Evolutionary conservation across 2,113 vertebrate species (phyloP).

Genomic region (Gymnorhina tibicen): DNA sequence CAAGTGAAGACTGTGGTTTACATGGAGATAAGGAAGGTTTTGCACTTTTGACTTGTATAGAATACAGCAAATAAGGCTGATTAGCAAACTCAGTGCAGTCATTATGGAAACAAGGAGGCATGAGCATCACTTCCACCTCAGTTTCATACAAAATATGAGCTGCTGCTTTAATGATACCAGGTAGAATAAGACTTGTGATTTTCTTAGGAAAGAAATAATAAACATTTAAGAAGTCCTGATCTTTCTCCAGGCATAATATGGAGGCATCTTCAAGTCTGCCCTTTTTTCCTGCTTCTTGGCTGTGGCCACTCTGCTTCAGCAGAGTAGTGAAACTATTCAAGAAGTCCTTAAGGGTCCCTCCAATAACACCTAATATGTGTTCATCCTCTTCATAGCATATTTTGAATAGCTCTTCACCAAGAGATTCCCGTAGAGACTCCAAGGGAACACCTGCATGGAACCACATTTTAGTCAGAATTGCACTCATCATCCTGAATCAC

Average conservation of each 20-base stretch:
- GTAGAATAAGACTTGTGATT: constrained; percentile 87
- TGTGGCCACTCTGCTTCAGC: constrained; percentile 85
- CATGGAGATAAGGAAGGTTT: constrained; percentile 86
- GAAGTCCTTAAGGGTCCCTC: constrained; percentile 95
- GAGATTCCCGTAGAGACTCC: constrained; percentile 79
- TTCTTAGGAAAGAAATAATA: constrained; percentile 92
- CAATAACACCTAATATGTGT: constrained; percentile 90
- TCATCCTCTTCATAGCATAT: constrained; percentile 95
- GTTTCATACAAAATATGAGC: constrained; percentile 85
- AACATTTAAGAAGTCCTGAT: constrained; percentile 87
- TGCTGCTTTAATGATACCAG: constrained; percentile 91
- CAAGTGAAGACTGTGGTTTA: constrained; percentile 86
- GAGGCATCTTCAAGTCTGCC: constrained; percentile 84
- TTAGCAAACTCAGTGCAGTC: constrained; percentile 84
- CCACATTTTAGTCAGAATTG: not conserved
- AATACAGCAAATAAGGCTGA: constrained; percentile 89
- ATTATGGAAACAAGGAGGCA: constrained; percentile 77
- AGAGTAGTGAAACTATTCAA: constrained; percentile 96
- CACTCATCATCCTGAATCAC: not conserved
- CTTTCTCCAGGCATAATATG: constrained; percentile 94
- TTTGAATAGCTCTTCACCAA: constrained; percentile 92
- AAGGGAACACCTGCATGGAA: constrained; percentile 77
- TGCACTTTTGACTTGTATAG: constrained; percentile 82
- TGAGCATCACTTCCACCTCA: constrained; percentile 84
- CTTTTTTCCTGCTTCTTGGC: constrained; percentile 70